phyloP scores from a whole-genome alignment of 2,113 vertebrate genomes.

The Centrocercus urophasianus region DNA sequence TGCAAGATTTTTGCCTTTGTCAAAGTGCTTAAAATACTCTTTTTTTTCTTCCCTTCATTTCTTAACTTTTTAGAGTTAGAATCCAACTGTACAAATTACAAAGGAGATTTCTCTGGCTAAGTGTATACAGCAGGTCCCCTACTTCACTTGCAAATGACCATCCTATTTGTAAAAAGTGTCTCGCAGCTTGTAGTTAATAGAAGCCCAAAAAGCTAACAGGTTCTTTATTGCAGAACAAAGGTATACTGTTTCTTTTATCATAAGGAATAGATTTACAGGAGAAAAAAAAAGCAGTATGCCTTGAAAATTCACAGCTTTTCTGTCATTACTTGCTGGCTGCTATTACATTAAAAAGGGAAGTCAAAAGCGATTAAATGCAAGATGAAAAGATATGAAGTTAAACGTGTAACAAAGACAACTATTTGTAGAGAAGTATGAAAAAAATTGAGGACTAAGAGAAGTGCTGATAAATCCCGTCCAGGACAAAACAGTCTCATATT shows the following conservation, averaged over 20 bases:
- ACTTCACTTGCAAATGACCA: conserved; percentile 53
- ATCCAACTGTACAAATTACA: background rate
- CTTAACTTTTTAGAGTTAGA: rapidly evolving
- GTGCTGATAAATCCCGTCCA: background rate
- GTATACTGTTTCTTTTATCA: conserved; percentile 42
- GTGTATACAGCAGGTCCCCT: background rate
- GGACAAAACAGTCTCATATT: background rate
- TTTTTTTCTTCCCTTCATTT: background rate
- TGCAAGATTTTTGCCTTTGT: background rate
- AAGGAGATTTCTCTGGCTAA: background rate
- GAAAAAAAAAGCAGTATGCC: conserved; percentile 1
- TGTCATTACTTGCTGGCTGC: conserved; percentile 29
- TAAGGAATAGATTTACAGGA: conserved; percentile 43
- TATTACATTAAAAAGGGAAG: conserved; percentile 13
- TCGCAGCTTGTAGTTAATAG: conserved; percentile 61
- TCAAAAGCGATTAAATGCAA: conserved; percentile 47
- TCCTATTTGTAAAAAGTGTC: background rate
- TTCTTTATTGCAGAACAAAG: conserved; percentile 54
- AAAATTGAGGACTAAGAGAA: background rate
- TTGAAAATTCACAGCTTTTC: conserved; percentile 47
- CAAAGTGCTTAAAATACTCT: background rate
- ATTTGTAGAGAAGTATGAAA: background rate
- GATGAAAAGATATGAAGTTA: background rate
- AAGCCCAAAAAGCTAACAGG: conserved; percentile 56
- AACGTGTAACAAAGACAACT: background rate